These are phyloP conservation scores for Drosophila jambulina DNA, from an alignment of 1,140 invertebrate genomes.

Conservation along the genomic window DNA sequence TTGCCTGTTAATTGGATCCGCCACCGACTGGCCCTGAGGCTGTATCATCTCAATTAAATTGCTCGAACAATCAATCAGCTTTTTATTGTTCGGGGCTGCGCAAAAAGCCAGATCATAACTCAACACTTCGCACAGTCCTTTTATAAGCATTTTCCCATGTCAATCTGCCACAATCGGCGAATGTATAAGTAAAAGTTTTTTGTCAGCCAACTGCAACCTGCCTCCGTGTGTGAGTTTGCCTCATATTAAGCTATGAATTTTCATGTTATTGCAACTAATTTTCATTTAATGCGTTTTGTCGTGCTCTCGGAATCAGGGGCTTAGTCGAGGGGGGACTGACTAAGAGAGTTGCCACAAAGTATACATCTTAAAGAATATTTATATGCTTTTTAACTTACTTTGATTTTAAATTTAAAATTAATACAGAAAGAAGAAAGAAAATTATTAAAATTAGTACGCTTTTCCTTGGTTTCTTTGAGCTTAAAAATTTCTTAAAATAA, in stretches of 20 bases:
- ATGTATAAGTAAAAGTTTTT: slow-evolving; percentile 64
- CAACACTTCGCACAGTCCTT: slow-evolving; percentile 71
- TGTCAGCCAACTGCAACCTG: slow-evolving; percentile 34
- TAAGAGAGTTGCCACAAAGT: background rate
- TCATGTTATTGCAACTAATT: slow-evolving; percentile 81
- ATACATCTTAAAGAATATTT: background rate
- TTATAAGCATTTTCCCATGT: slow-evolving; percentile 79
- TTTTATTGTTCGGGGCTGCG: slow-evolving; percentile 49
- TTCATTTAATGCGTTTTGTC: slow-evolving; percentile 62
- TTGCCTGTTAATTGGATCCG: slow-evolving; percentile 46
- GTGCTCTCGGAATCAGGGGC: slow-evolving; percentile 10
- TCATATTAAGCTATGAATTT: slow-evolving; percentile 80
- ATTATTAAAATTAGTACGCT: background rate
- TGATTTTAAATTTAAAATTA: background rate
- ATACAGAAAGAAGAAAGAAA: background rate
- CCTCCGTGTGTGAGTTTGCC: slow-evolving; percentile 27
- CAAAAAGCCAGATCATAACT: slow-evolving; percentile 48
- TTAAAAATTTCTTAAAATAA: background rate
- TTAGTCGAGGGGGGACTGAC: background rate
- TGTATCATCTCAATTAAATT: slow-evolving; percentile 46
- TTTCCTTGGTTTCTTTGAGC: background rate
- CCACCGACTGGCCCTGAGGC: slow-evolving; percentile 4
- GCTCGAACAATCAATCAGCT: slow-evolving; percentile 57
- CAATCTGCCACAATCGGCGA: slow-evolving; percentile 66
- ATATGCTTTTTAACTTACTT: background rate